Percentiles rank a stretch among this genome's conserved stretches.
These are phyloP conservation scores for Chaetodon auriga DNA, from an alignment of 2,113 vertebrate genomes.

Conservation along the genomic window DNA sequence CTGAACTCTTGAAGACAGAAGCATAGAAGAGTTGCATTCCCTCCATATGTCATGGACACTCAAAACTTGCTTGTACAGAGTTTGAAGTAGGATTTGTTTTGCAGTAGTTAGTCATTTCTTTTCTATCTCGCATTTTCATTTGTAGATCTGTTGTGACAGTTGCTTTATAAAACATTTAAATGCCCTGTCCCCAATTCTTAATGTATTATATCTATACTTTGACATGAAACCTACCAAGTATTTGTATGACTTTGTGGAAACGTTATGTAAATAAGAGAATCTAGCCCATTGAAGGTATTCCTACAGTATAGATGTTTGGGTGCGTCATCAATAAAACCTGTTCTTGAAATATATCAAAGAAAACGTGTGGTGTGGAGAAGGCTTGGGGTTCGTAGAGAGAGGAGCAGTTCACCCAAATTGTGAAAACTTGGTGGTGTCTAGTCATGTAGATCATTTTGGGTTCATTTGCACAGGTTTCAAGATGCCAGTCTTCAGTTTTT, in stretches of 20 bases:
- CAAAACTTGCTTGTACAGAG: constrained; percentile 75
- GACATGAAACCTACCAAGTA: constrained; percentile 78
- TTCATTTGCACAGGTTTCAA: neutral
- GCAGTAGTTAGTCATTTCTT: constrained; percentile 73
- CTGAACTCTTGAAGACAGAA: constrained; percentile 49
- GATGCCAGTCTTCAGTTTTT: neutral
- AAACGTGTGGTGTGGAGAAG: constrained; percentile 54
- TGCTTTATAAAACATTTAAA: constrained; percentile 81
- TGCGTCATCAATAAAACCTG: constrained; percentile 80
- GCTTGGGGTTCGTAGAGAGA: neutral
- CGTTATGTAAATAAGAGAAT: constrained; percentile 82
- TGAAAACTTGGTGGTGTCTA: neutral
- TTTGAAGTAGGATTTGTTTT: constrained; percentile 76
- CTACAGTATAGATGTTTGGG: constrained; percentile 79
- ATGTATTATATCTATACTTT: constrained; percentile 83
- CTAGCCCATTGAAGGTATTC: constrained; percentile 74
- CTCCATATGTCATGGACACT: constrained; percentile 54
- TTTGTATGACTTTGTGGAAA: constrained; percentile 79
- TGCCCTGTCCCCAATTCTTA: constrained; percentile 58
- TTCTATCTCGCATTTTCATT: constrained; percentile 77
- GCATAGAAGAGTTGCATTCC: constrained; percentile 57
- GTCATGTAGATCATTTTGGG: neutral
- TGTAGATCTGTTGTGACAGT: constrained; percentile 86
- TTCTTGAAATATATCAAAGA: constrained; percentile 68
- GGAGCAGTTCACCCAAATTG: neutral